Evolutionary conservation across 2,113 vertebrate genomes (phyloP).

Genomic region (Sander vitreus): DNA sequence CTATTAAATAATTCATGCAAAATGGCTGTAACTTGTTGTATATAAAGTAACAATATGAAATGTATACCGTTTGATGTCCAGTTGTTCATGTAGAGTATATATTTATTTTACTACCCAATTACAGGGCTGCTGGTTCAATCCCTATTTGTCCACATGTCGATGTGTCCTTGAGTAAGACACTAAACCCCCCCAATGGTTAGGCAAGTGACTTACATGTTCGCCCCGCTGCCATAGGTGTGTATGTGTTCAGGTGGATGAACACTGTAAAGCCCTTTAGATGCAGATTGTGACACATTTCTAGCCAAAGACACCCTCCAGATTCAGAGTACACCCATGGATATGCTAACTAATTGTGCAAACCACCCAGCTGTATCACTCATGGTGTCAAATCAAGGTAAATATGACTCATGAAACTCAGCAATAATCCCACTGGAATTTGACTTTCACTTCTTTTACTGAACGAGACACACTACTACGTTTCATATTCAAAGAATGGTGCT

Average conservation of each 20-base stretch:
- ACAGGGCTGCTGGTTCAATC: background rate
- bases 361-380: background rate
- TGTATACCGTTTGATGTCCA: background rate
- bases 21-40: no score
- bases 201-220: no score
- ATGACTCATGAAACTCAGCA: background rate
- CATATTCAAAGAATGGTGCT: constrained; percentile 29
- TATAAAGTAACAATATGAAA: no score
- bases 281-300: constrained; percentile 17
- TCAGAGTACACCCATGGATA: background rate
- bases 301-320: background rate
- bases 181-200: background rate
- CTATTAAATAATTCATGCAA: no score
- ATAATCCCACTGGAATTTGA: constrained; percentile 7
- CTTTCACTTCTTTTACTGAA: background rate
- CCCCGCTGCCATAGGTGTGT: background rate
- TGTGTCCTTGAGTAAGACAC: background rate
- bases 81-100: background rate
- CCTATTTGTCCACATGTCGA: background rate
- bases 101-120: background rate
- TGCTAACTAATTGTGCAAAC: constrained; percentile 20
- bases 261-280: background rate
- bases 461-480: constrained; percentile 17
- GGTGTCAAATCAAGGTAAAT: constrained; percentile 30
- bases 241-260: background rate